These are phyloP conservation scores for Cactoblastis cactorum DNA, from an alignment of 2,888 invertebrate genomes.

Conservation along the genomic window DNA sequence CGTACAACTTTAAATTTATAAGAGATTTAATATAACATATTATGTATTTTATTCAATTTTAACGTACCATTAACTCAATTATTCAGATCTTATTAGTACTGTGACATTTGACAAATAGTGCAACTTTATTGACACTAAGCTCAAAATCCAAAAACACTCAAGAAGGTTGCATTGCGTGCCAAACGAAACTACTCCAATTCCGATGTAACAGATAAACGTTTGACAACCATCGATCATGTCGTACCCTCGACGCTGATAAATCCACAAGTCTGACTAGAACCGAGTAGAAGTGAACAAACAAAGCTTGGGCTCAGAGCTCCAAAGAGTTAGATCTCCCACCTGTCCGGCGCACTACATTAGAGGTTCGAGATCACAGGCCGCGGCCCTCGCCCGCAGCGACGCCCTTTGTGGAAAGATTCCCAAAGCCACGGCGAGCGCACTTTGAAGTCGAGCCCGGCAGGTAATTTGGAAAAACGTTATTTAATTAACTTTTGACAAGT, in stretches of 20 bases:
- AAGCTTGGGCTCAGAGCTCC: constrained; percentile 24
- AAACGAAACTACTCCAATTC: constrained; percentile 1
- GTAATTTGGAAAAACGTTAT: constrained; percentile 79
- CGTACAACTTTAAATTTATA: neutral
- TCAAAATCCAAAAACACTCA: no score
- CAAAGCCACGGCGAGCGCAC: constrained; percentile 53
- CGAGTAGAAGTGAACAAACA: constrained; percentile 14
- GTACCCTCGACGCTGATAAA: neutral
- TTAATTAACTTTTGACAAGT: constrained; percentile 80
- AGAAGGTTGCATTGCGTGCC: neutral
- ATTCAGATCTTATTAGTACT: no score
- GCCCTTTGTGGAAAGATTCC: constrained; percentile 70
- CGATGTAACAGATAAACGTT: constrained; percentile 6
- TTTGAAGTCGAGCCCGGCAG: constrained; percentile 71
- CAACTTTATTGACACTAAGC: no score
- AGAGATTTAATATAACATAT: no score
- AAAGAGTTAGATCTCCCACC: constrained; percentile 57
- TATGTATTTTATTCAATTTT: no score
- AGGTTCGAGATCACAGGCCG: constrained; percentile 48
- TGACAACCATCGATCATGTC: constrained; percentile 10
- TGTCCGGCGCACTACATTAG: constrained; percentile 53
- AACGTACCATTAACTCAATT: no score
- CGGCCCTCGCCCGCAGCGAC: constrained; percentile 61
- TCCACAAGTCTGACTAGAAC: neutral
- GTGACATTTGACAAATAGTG: no score